A percentile compares a stretch with the other conserved stretches of the same genome.
Evolutionary conservation across 2,888 invertebrate species (phyloP).

Genomic region (Vanessa cardui): DNA sequence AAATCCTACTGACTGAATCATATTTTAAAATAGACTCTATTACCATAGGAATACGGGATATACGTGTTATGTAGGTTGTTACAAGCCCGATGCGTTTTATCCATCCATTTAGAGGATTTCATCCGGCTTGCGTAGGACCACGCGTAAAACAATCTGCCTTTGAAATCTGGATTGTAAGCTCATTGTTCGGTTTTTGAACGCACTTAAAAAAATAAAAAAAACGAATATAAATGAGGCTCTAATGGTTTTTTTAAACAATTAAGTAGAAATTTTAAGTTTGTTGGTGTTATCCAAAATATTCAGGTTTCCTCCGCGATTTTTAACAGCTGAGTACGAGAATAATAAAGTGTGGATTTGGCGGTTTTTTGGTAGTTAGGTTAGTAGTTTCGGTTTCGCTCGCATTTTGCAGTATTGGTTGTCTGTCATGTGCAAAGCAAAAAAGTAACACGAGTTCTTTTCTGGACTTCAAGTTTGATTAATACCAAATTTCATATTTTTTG

Average conservation of each 20-base stretch:
- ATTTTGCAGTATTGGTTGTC: too few species aligned
- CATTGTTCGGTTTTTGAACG: conserved; percentile 4
- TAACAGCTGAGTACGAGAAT: too few species aligned
- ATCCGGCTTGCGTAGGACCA: conserved; percentile 29
- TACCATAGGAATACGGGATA: background rate
- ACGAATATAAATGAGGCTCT: conserved; percentile 1
- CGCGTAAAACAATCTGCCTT: conserved; percentile 21
- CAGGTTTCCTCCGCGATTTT: too few species aligned
- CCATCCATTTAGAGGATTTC: conserved; percentile 46
- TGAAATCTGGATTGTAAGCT: conserved; percentile 11
- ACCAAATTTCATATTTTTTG: too few species aligned
- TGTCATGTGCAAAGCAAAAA: too few species aligned
- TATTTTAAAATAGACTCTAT: conserved; percentile 10
- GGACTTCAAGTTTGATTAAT: too few species aligned
- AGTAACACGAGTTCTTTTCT: too few species aligned
- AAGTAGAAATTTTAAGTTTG: background rate
- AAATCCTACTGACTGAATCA: background rate
- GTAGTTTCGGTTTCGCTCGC: too few species aligned
- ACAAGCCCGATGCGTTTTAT: conserved; percentile 39
- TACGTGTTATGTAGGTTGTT: background rate
- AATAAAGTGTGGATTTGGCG: too few species aligned
- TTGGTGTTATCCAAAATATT: too few species aligned
- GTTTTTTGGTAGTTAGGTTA: too few species aligned
- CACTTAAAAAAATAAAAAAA: conserved; percentile 8
- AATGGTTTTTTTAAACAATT: background rate